Base-by-base conservation (phyloP, 1,140 invertebrate genomes). In the Drosophila nikananu region DNA sequence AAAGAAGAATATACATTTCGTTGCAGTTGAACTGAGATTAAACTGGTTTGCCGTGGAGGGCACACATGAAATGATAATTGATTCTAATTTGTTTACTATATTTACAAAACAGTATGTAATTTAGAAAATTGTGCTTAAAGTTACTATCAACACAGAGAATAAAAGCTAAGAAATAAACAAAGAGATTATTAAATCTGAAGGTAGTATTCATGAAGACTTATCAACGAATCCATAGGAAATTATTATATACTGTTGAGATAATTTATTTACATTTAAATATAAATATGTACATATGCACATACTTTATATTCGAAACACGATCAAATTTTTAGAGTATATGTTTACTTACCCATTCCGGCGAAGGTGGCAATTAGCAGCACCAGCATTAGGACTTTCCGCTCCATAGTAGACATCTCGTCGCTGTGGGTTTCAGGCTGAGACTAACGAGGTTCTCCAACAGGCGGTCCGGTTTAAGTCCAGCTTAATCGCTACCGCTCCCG, bases 1-100 rank as follows among this genome's bases (percentile, higher is more conserved):
- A 35, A 51, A 27, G 42, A 60, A 66, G 42, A 57, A 42, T 30
- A 54, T 39, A 8, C 27, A 32, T 58, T 54, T 58, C 55, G 54
- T 37, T 63, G 57, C 42, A 64, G 27, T 58, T 78, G 6, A 39
- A 39, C 12, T 3, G 51, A 48, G 37, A 51, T 57, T 37, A 39
- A 79, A 84, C 83, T 77, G 84, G 83, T 80, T 66, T 30, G 39
- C 21, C 12, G 27, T 25, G 8, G 17, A 32, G 25, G 19, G 25
- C 48, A n/a, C 5, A 37, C 19, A 37, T 23, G 32, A 39, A 57
- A 57, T n/a, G 5, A 17, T 57, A 13, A 57, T 57, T 39, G 5
- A 57, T 39, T 25, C 9, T 10, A 23, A n/a, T 12, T 39, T 57
- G 9, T 55, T 17, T 13, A 19, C 19, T 52, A 19, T n/a, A n/a